Evolutionary conservation across 2,113 vertebrate genomes (phyloP).

Genomic region (Microtus pennsylvanicus): DNA sequence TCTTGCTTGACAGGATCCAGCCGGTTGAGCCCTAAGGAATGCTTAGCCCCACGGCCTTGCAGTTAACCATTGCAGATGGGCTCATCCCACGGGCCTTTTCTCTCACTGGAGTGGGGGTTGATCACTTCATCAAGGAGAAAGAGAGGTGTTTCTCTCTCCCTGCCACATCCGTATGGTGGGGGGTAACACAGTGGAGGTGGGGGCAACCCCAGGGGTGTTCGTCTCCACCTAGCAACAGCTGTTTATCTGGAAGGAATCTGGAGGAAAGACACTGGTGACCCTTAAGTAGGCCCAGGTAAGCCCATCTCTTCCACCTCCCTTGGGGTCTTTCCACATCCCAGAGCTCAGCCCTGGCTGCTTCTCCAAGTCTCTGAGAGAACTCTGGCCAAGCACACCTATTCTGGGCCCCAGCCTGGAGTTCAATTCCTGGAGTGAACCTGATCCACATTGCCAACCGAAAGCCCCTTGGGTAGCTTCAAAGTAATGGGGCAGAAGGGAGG

Average conservation of each 20-base stretch:
- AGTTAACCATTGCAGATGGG: neutral
- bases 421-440: neutral
- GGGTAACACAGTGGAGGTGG: neutral
- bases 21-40: neutral
- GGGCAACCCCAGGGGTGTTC: too few relatives aligned
- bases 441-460: neutral
- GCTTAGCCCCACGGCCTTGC: accelerated
- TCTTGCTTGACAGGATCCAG: neutral
- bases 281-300: neutral
- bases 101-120: accelerated
- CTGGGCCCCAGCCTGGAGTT: neutral
- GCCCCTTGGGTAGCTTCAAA: neutral
- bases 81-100: accelerated
- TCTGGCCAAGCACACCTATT: neutral
- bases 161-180: neutral
- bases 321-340: accelerated
- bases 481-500: neutral
- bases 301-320: too few relatives aligned
- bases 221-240: neutral
- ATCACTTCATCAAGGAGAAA: neutral
- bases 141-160: neutral
- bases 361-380: neutral
- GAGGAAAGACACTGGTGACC: neutral
- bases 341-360: too few relatives aligned
- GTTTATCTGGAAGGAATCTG: neutral